These are phyloP conservation scores for Chiloscyllium plagiosum DNA, from an alignment of 2,113 vertebrate species.

Conservation along the genomic window DNA sequence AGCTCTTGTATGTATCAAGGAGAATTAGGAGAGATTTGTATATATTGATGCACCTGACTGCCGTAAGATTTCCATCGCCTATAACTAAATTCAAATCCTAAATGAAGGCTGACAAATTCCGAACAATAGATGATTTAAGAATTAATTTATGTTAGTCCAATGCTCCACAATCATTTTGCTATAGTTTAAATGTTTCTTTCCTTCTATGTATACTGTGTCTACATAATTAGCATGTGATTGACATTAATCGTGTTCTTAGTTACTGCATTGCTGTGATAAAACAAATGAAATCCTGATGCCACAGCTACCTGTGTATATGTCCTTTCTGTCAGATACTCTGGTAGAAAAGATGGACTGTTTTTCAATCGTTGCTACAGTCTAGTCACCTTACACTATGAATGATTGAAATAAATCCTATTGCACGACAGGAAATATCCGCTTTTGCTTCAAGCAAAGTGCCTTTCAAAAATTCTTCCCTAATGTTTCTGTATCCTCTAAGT, in stretches of 20 bases:
- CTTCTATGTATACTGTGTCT: background rate
- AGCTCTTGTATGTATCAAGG: background rate
- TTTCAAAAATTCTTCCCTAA: background rate
- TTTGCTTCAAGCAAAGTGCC: background rate
- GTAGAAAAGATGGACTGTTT: background rate
- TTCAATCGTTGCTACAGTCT: background rate
- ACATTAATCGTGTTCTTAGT: background rate
- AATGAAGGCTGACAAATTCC: background rate
- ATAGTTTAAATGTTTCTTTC: background rate
- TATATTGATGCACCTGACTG: background rate
- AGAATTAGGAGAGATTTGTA: background rate
- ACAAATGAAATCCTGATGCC: background rate
- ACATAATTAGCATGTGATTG: background rate
- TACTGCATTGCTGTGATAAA: background rate
- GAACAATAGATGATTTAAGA: background rate
- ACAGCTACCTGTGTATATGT: background rate
- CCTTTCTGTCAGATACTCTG: background rate
- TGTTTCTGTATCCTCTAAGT: background rate
- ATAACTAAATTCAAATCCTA: background rate
- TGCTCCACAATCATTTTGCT: background rate
- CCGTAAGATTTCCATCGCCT: background rate
- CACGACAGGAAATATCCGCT: background rate
- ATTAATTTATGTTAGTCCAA: background rate
- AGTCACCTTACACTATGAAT: background rate
- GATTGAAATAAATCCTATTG: background rate